phyloP scores from a whole-genome alignment of 2,797 vertebrate species.

The Crypturellus tataupa region DNA sequence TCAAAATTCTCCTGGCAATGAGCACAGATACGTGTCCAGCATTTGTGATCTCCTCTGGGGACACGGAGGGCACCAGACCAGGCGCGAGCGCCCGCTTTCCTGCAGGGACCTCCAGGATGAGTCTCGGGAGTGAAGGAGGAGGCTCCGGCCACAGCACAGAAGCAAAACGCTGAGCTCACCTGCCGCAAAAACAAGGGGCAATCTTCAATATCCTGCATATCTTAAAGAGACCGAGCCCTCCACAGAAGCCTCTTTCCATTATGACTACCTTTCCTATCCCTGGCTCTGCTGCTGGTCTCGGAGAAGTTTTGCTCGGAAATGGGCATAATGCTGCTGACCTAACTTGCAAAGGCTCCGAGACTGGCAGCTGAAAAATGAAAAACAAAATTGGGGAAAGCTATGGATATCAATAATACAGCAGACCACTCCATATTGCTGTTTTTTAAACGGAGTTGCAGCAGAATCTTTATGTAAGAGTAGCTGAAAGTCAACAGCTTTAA shows the following conservation, averaged over 20 bases:
- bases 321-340: neutral
- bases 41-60: conserved; percentile 40
- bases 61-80: neutral
- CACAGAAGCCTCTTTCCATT: neutral
- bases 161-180: conserved; percentile 39
- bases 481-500: neutral
- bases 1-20: conserved; percentile 47
- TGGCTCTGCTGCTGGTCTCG: neutral
- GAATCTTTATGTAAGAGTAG: neutral
- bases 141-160: conserved; percentile 16
- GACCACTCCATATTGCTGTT: neutral
- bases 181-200: neutral
- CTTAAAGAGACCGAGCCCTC: neutral
- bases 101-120: conserved; percentile 27
- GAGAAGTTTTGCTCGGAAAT: neutral
- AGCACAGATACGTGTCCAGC: conserved; percentile 42
- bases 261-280: neutral
- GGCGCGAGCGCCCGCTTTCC: neutral
- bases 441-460: neutral
- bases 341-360: neutral
- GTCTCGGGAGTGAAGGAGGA: conserved; percentile 46
- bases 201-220: neutral
- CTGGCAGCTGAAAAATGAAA: conserved; percentile 2
- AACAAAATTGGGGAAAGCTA: neutral
- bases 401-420: neutral